Evolutionary conservation across 1,140 invertebrate species (phyloP), one percentile per base, ranked within the genome.

Genomic region (Sycophaga agraensis): DNA sequence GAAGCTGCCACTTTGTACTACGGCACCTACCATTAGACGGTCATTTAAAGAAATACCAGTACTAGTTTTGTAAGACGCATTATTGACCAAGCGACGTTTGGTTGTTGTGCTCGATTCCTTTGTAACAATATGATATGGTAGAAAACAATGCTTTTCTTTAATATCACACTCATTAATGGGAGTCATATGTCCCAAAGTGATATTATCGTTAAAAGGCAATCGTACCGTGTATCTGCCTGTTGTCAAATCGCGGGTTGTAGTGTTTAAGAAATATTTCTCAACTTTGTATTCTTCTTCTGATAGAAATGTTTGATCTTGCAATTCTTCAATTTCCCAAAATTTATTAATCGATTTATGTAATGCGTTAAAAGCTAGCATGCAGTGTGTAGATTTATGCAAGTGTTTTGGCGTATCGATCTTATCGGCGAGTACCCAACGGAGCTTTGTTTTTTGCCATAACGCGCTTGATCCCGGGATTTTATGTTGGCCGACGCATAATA

Each of bases 1-100:
- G 12, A 67, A 26, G 7, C 71, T 46, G 11, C 66, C 55, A 17
- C 70, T 63, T 16, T 70, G 70, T 0, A 78, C 42, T 28, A 69
- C 66, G 0, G 75, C 74, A 24, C 69, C 71, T 0, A 62, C 19
- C 24, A 63, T 37, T n/a, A 73, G 31, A 11, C 39, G 50, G 17
- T 70, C 63, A 43, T 73, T 71, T 1, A 73, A 39, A 1, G 67
- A 72, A 0, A 39, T 42, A 7, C 63, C 69, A 1, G 12, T 14
- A 24, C 46, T 46, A 1, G 63, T 63, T 45, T 63, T 57, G 0
- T 55, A 14, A 2, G 66, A 70, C 0, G 65, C 66, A 46, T 70
- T 59, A 54, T 70, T 66, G 1, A 72, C 68, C 2, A 66, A 64
- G 34, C 68, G 42, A 1, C 68, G 9, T 17, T 66, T 68, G n/a